These are phyloP conservation scores for Pachydiplax longipennis DNA, from an alignment of 2,888 invertebrate species.

Conservation along the genomic window DNA sequence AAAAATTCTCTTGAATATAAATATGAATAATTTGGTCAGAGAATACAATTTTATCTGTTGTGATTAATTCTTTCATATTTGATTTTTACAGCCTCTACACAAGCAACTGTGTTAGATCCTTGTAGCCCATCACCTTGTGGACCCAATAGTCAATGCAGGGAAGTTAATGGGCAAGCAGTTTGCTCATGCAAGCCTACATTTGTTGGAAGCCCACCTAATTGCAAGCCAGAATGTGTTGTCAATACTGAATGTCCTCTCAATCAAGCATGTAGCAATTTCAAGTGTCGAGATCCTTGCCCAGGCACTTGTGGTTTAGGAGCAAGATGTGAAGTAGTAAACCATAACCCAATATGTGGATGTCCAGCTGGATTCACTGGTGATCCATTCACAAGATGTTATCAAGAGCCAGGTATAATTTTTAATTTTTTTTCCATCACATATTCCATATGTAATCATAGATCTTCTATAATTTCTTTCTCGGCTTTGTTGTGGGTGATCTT, in stretches of 20 bases:
- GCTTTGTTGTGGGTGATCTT: no score
- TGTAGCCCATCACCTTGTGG: slow-evolving; percentile 73
- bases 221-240: slow-evolving; percentile 75
- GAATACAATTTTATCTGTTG: not conserved
- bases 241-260: slow-evolving; percentile 76
- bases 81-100: slow-evolving; percentile 34
- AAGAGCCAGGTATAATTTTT: slow-evolving; percentile 18
- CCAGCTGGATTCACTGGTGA: slow-evolving; percentile 70
- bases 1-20: no score
- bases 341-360: slow-evolving; percentile 77
- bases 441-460: no score
- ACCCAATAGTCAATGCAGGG: slow-evolving; percentile 69
- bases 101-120: slow-evolving; percentile 58
- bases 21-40: not conserved
- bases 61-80: not conserved
- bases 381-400: slow-evolving; percentile 68
- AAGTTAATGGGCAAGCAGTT: slow-evolving; percentile 70
- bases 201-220: slow-evolving; percentile 71
- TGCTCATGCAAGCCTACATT: slow-evolving; percentile 73
- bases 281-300: slow-evolving; percentile 76
- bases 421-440: no score
- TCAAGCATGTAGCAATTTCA: slow-evolving; percentile 74
- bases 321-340: slow-evolving; percentile 78
- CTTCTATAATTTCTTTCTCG: no score
- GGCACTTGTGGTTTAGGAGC: slow-evolving; percentile 76